A percentile compares a stretch with the other conserved stretches of the same genome.
phyloP scores from a whole-genome alignment of 2,797 vertebrate genomes.

The Thaleichthys pacificus region DNA sequence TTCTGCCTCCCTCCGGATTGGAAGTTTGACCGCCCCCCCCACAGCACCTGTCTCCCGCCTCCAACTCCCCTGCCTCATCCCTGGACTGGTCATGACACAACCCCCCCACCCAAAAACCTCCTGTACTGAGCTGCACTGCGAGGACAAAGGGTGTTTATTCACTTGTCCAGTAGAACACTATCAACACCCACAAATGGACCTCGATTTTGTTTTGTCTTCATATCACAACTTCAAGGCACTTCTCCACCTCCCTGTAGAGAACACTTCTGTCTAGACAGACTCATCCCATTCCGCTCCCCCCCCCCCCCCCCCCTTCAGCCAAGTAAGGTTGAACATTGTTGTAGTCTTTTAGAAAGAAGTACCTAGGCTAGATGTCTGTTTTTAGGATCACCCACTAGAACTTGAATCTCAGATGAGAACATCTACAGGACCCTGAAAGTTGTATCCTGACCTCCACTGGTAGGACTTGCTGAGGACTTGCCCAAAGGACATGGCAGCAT shows the following conservation, averaged over 20 bases:
- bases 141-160: conserved; percentile 16
- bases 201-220: conserved; percentile 6
- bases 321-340: neutral
- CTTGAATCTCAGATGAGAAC: neutral
- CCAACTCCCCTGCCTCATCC: neutral
- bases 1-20: conserved; percentile 8
- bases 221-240: conserved; percentile 21
- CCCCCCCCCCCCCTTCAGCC: neutral
- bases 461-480: conserved; percentile 8
- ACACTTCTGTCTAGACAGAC: conserved; percentile 26
- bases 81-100: neutral
- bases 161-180: conserved; percentile 38
- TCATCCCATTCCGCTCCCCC: conserved; percentile 7
- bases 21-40: neutral
- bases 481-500: neutral
- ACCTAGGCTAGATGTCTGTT: conserved; percentile 23
- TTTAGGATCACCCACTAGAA: neutral
- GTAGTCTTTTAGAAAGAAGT: conserved; percentile 19
- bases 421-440: neutral
- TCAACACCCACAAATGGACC: conserved; percentile 14
- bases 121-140: conserved; percentile 21
- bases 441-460: neutral
- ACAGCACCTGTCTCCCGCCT: neutral
- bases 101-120: neutral
- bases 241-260: conserved; percentile 33